phyloP scores from a whole-genome alignment of 2,888 invertebrate genomes.

The Peribatodes rhomboidaria region DNA sequence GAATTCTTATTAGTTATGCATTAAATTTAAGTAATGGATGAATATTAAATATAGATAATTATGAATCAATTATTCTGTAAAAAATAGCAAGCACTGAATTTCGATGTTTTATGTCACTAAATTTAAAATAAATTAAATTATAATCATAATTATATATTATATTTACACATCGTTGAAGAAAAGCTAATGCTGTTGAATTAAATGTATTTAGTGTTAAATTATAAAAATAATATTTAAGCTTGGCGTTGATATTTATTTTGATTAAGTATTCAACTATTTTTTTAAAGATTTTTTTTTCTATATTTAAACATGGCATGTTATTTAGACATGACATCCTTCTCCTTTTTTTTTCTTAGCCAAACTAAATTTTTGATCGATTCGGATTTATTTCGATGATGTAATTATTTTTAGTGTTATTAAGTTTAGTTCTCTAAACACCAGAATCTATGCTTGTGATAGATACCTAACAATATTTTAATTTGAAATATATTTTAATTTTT shows the following conservation, averaged over 20 bases:
- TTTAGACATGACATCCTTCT: too few relatives aligned
- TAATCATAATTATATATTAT: conserved; percentile 62
- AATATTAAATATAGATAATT: conserved; percentile 20
- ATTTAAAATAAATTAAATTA: conserved; percentile 57
- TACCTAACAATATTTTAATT: too few relatives aligned
- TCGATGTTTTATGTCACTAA: conserved; percentile 81
- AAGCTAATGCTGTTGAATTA: conserved; percentile 54
- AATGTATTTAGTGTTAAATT: conserved; percentile 49
- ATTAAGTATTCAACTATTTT: too few relatives aligned
- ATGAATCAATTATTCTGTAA: conserved; percentile 46
- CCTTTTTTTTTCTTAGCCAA: too few relatives aligned
- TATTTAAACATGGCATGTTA: too few relatives aligned
- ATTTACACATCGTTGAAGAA: conserved; percentile 76
- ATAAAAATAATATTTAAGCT: background rate
- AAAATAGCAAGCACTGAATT: conserved; percentile 76
- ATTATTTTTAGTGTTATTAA: too few relatives aligned
- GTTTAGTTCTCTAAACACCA: too few relatives aligned
- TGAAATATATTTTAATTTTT: background rate
- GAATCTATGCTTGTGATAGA: too few relatives aligned
- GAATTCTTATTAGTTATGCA: conserved; percentile 10
- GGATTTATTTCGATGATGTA: too few relatives aligned
- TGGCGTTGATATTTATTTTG: too few relatives aligned
- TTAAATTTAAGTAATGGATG: conserved; percentile 6
- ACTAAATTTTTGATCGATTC: too few relatives aligned
- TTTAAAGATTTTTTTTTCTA: too few relatives aligned